Evolutionary conservation across 2,888 invertebrate species (phyloP).

Genomic region (Caenorhabditis sp.): DNA sequence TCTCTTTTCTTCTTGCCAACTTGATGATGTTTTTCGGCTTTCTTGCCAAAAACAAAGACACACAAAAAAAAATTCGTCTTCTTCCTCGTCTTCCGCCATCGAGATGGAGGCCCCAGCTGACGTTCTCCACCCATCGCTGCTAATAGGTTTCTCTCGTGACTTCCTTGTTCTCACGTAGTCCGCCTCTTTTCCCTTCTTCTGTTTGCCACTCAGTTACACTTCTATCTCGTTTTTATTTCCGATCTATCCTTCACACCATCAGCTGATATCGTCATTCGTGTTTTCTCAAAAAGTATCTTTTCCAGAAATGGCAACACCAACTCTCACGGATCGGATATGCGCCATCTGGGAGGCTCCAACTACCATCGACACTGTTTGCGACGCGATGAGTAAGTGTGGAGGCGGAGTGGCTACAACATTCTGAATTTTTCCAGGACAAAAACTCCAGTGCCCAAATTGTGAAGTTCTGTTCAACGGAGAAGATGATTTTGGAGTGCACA

Average conservation of each 20-base stretch:
- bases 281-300: neutral
- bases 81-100: neutral
- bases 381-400: neutral
- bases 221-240: conserved; percentile 14
- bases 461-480: neutral
- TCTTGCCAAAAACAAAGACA: conserved; percentile 19
- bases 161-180: conserved; percentile 41
- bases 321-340: neutral
- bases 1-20: neutral
- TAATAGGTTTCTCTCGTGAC: conserved; percentile 40
- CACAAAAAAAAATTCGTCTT: conserved; percentile 8
- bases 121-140: conserved; percentile 20
- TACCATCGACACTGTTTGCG: neutral
- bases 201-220: conserved; percentile 31
- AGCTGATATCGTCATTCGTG: conserved; percentile 11
- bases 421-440: no score
- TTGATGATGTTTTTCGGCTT: neutral
- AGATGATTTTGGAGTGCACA: no score
- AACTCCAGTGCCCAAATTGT: conserved; percentile 9
- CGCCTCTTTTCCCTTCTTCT: neutral
- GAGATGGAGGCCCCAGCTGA: conserved; percentile 24
- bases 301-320: neutral
- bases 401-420: no score
- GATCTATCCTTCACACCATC: neutral
- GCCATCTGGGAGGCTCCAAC: neutral